These are phyloP conservation scores for Otocyon megalotis DNA, from an alignment of 2,113 vertebrate genomes.

Conservation along the genomic window DNA sequence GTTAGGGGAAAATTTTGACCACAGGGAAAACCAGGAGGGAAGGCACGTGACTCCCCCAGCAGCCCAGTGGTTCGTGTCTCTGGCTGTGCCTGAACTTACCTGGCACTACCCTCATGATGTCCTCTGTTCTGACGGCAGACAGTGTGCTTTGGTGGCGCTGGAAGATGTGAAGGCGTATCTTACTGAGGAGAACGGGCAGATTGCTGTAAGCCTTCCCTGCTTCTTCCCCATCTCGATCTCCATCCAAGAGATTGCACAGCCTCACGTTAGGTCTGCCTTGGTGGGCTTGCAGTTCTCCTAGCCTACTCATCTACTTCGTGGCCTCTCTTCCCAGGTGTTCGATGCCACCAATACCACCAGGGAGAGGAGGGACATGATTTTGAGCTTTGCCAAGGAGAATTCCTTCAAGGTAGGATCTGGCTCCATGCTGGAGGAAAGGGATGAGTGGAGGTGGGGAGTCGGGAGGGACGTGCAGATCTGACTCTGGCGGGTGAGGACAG, in stretches of 20 bases:
- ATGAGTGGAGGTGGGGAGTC: not conserved
- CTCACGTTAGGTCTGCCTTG: not conserved
- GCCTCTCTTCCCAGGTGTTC: slow-evolving; percentile 91
- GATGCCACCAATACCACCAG: slow-evolving; percentile 99
- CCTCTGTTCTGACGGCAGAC: slow-evolving; percentile 86
- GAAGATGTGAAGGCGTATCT: slow-evolving; percentile 95
- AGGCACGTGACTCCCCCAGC: not conserved
- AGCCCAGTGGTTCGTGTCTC: not conserved
- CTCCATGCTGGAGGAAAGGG: not conserved
- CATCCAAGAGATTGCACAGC: too few relatives aligned
- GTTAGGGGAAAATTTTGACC: not conserved
- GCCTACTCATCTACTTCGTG: not conserved
- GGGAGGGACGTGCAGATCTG: not conserved
- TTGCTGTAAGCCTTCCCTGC: slow-evolving; percentile 91
- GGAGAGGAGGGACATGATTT: slow-evolving; percentile 96
- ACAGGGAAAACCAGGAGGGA: not conserved
- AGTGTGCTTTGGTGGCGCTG: slow-evolving; percentile 95
- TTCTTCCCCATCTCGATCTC: not conserved
- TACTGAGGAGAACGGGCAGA: slow-evolving; percentile 93
- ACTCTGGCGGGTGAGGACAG: not conserved
- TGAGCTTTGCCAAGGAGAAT: slow-evolving; percentile 93
- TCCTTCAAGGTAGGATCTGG: slow-evolving; percentile 92
- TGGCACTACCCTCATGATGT: rapidly evolving
- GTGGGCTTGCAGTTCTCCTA: not conserved
- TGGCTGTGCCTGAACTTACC: not conserved